A percentile compares a stretch with the other conserved stretches of the same genome.
Conservation (phyloP, 2,888 invertebrate species). For the Papilio elwesi region DNA sequence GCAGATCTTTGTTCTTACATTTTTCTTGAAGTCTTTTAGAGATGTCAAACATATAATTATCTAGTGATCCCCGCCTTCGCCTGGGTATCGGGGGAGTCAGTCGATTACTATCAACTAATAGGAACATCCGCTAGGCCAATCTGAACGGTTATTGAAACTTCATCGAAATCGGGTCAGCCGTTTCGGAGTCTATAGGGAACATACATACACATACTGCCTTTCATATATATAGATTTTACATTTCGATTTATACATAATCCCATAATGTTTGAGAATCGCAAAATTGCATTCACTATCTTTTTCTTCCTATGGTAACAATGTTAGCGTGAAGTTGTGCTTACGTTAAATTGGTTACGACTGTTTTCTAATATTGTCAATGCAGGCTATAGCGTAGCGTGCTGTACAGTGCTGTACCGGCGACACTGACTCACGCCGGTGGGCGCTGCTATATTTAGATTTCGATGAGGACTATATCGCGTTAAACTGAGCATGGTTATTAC, state of each 20-base stretch:
- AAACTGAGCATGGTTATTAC: slow-evolving; percentile 12
- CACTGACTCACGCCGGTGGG: slow-evolving; percentile 35
- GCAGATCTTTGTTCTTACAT: background rate
- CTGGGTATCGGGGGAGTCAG: too few species aligned
- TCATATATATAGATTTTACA: too few species aligned
- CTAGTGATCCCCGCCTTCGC: too few species aligned
- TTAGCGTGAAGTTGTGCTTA: background rate
- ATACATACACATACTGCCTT: too few species aligned
- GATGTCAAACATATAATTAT: too few species aligned
- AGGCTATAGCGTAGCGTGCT: background rate
- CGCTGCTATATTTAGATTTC: slow-evolving; percentile 32
- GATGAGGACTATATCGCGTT: slow-evolving; percentile 29
- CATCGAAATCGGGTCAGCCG: too few species aligned
- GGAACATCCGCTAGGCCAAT: too few species aligned
- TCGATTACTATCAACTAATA: too few species aligned
- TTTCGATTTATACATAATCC: too few species aligned
- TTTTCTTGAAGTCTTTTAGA: background rate
- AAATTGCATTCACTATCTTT: background rate
- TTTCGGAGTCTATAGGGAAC: too few species aligned
- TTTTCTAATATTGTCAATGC: slow-evolving; percentile 25
- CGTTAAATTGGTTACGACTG: slow-evolving; percentile 8
- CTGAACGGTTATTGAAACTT: too few species aligned
- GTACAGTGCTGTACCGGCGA: background rate
- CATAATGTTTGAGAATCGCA: background rate
- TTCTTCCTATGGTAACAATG: too few species aligned